Evolutionary conservation across 2,888 invertebrate species (phyloP).

Genomic region (Anthophora plumipes): DNA sequence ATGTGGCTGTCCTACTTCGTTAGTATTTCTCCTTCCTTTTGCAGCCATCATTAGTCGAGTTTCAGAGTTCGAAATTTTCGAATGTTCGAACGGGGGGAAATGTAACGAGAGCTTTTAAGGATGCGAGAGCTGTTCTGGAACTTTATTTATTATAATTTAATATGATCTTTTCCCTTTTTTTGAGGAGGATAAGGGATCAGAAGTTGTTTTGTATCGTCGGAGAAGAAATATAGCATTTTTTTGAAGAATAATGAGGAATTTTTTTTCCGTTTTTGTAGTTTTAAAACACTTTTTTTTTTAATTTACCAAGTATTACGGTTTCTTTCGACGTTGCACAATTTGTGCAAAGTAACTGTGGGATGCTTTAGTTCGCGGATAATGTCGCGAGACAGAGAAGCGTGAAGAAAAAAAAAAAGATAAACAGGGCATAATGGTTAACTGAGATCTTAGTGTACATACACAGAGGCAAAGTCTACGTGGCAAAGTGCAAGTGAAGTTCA

Average conservation of each 20-base stretch:
- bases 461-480: neutral
- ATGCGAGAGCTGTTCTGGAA: too few relatives aligned
- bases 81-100: neutral
- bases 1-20: slow-evolving; percentile 19
- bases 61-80: neutral
- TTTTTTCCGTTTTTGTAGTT: too few relatives aligned
- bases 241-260: too few relatives aligned
- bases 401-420: too few relatives aligned
- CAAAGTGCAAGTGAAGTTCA: neutral
- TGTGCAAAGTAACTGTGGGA: neutral
- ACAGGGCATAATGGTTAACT: neutral
- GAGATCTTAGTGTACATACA: neutral
- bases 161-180: neutral
- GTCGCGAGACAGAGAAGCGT: neutral
- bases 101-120: neutral
- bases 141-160: neutral
- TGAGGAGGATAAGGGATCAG: too few relatives aligned
- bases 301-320: too few relatives aligned
- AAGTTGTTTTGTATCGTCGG: too few relatives aligned
- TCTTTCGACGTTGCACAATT: too few relatives aligned
- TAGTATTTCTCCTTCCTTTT: neutral
- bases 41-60: neutral
- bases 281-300: too few relatives aligned
- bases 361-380: neutral
- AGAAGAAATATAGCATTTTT: too few relatives aligned